These are phyloP conservation scores for Varroa destructor DNA, from an alignment of 1,140 invertebrate species.

Conservation along the genomic window DNA sequence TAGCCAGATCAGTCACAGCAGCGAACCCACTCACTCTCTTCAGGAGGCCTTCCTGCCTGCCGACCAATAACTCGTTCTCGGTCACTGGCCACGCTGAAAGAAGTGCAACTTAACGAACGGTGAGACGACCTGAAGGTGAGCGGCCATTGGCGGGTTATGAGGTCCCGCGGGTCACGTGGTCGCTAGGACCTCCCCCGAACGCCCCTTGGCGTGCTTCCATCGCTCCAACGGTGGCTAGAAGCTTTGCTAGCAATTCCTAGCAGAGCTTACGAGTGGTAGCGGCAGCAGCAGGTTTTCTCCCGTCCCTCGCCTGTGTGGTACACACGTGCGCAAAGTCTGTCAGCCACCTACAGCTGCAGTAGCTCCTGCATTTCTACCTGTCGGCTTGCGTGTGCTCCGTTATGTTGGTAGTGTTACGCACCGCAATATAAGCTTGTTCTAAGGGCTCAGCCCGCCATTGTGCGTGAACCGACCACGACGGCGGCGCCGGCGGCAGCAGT, in stretches of 20 bases:
- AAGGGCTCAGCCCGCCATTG: too few relatives aligned
- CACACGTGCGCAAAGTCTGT: neutral
- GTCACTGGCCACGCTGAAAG: slow-evolving; percentile 22
- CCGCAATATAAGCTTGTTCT: too few relatives aligned
- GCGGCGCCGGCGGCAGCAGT: too few relatives aligned
- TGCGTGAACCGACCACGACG: too few relatives aligned
- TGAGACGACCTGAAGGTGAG: slow-evolving; percentile 12
- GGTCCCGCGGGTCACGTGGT: slow-evolving; percentile 17
- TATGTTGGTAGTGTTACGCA: too few relatives aligned
- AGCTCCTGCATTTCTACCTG: too few relatives aligned
- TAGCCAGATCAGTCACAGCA: too few relatives aligned
- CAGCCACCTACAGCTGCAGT: too few relatives aligned
- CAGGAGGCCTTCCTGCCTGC: neutral
- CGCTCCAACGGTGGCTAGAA: neutral
- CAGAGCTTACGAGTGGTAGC: neutral
- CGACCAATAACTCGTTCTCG: slow-evolving; percentile 24
- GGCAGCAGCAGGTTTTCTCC: slow-evolving; percentile 2
- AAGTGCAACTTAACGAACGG: slow-evolving; percentile 28
- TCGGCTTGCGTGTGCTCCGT: too few relatives aligned
- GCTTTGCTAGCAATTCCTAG: neutral
- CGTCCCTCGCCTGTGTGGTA: neutral
- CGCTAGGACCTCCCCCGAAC: neutral
- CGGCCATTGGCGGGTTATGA: slow-evolving; percentile 8
- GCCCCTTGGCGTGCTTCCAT: neutral
- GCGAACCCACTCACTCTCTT: neutral